phyloP scores from a whole-genome alignment of 1,140 invertebrate species.

The Telenomus remus region DNA sequence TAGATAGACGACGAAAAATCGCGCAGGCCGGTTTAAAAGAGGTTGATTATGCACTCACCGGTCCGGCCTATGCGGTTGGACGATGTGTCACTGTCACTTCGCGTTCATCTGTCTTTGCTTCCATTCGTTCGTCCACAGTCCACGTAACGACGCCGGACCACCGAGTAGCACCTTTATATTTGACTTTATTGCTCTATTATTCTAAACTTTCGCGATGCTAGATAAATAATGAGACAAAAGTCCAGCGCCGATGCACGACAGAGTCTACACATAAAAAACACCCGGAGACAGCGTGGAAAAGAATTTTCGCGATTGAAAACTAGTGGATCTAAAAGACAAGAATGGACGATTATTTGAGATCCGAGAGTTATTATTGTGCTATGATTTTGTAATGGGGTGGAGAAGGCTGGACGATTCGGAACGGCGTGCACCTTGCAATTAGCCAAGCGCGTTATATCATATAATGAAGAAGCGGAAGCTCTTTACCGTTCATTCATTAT shows the following conservation, averaged over 20 bases:
- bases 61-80: conserved; percentile 50
- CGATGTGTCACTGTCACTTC: conserved; percentile 67
- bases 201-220: conserved; percentile 22
- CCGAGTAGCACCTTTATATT: conserved; percentile 54
- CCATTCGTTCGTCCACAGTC: conserved; percentile 48
- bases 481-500: conserved; percentile 60
- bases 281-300: too few species aligned
- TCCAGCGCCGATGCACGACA: not conserved
- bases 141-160: conserved; percentile 48
- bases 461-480: conserved; percentile 65
- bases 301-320: too few species aligned
- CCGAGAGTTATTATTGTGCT: not conserved
- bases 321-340: too few species aligned
- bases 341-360: too few species aligned
- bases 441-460: conserved; percentile 60
- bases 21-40: conserved; percentile 40
- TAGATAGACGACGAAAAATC: conserved; percentile 39
- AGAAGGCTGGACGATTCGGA: conserved; percentile 23
- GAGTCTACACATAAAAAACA: too few species aligned
- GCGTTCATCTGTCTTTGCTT: conserved; percentile 53
- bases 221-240: conserved; percentile 15
- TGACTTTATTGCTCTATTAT: conserved; percentile 45
- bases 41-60: conserved; percentile 62
- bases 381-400: conserved; percentile 39
- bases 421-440: conserved; percentile 59